Conservation (phyloP, 2,113 vertebrate species). For the Pollimyrus isidori region DNA sequence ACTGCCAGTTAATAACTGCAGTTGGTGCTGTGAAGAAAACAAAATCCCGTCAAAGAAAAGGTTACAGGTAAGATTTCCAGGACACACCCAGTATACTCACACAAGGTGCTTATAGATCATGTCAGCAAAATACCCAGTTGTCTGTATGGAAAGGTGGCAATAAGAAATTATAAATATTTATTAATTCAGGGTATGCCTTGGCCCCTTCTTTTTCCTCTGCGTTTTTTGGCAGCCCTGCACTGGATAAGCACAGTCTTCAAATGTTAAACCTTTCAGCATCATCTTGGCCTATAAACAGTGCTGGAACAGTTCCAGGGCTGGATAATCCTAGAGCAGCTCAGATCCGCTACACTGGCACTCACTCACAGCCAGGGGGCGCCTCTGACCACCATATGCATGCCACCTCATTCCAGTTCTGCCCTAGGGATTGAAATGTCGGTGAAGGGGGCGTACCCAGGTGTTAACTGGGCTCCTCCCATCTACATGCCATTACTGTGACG, state of each 20-base stretch:
- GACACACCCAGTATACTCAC: not conserved
- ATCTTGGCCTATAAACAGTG: not conserved
- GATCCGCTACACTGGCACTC: not conserved
- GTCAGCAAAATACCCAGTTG: not conserved
- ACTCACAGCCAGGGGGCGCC: not conserved
- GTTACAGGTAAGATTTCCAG: not conserved
- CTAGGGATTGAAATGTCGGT: not conserved
- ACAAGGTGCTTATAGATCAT: not conserved
- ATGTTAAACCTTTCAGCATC: not conserved
- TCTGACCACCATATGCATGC: not conserved
- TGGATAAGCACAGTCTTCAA: not conserved
- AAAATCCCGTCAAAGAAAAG: not conserved
- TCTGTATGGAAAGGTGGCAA: not conserved
- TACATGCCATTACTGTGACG: not conserved
- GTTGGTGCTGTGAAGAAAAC: not conserved
- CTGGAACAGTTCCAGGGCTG: not conserved
- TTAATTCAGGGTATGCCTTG: not conserved
- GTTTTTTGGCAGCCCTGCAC: not conserved
- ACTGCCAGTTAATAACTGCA: not conserved
- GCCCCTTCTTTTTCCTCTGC: not conserved
- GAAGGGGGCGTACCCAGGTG: not conserved
- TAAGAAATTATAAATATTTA: not conserved
- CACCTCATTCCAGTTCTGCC: not conserved
- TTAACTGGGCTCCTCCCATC: not conserved
- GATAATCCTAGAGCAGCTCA: not conserved